These are phyloP conservation scores for Platalea minor DNA, from an alignment of 2,797 vertebrate species.

Conservation along the genomic window DNA sequence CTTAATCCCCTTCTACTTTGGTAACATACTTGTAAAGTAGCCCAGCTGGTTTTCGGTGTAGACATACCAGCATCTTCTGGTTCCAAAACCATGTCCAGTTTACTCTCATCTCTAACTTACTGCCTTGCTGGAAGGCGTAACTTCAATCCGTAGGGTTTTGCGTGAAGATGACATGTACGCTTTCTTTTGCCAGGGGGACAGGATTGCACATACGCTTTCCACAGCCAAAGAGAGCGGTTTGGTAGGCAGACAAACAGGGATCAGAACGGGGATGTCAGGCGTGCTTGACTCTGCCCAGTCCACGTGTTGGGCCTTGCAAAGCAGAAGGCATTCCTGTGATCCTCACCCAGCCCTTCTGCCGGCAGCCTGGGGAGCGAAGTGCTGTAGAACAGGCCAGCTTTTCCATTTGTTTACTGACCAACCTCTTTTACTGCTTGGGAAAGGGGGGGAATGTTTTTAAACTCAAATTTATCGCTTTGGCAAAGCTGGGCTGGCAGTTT, in stretches of 20 bases:
- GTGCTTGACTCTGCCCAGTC: background rate
- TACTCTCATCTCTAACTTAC: background rate
- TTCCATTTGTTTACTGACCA: background rate
- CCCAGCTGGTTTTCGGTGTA: accelerated
- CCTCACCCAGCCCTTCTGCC: background rate
- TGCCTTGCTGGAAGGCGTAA: background rate
- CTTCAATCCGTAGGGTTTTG: accelerated
- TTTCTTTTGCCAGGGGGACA: background rate
- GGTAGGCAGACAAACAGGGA: background rate
- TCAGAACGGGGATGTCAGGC: background rate
- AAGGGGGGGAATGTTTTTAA: background rate
- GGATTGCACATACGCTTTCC: accelerated
- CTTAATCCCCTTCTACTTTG: background rate
- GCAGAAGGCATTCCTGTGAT: background rate
- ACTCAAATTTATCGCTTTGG: background rate
- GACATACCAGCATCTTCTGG: accelerated
- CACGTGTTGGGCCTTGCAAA: background rate
- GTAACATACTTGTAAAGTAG: background rate
- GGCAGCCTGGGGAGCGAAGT: background rate
- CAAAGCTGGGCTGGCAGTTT: background rate
- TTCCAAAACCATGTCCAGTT: accelerated
- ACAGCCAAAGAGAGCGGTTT: background rate
- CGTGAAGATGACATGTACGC: accelerated
- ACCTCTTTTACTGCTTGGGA: background rate
- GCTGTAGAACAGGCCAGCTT: background rate